A percentile compares a stretch with the other conserved stretches of the same genome.
Evolutionary conservation across 2,797 vertebrate species (phyloP).

Genomic region (Melanotaenia trifasciata): DNA sequence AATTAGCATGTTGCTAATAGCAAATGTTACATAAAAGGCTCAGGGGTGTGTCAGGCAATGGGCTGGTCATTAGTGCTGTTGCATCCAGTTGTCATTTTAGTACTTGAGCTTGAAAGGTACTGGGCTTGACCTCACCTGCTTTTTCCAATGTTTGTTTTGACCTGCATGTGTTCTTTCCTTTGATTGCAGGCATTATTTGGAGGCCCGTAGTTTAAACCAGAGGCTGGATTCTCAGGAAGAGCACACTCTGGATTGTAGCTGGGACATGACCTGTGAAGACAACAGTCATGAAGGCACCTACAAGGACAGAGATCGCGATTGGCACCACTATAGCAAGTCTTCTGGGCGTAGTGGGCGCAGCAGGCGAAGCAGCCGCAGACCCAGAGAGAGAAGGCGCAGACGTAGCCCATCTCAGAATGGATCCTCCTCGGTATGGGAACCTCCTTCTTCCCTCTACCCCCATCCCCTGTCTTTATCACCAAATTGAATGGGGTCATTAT

Average conservation of each 20-base stretch:
- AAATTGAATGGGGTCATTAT: conserved; percentile 61
- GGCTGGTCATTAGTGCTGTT: conserved; percentile 35
- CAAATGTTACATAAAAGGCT: conserved; percentile 67
- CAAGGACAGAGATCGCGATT: conserved; percentile 84
- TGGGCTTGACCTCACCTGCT: background rate
- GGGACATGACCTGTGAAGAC: conserved; percentile 85
- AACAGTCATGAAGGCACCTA: conserved; percentile 56
- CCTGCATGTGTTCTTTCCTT: conserved; percentile 23
- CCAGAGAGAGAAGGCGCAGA: conserved; percentile 76
- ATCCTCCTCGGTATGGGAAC: conserved; percentile 90
- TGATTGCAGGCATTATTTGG: conserved; percentile 88
- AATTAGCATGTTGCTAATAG: conserved; percentile 69
- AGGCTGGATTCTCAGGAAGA: conserved; percentile 83
- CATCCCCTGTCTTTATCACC: conserved; percentile 52
- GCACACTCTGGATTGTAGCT: conserved; percentile 77
- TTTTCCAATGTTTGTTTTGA: conserved; percentile 13
- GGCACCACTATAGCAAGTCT: conserved; percentile 95
- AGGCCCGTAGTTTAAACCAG: conserved; percentile 88
- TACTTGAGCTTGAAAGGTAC: conserved; percentile 29
- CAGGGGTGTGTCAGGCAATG: conserved; percentile 48
- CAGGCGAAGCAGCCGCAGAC: conserved; percentile 77
- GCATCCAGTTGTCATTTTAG: conserved; percentile 43
- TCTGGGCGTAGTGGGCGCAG: conserved; percentile 88
- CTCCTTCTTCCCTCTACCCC: conserved; percentile 16
- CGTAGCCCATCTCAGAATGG: conserved; percentile 83